phyloP scores from a whole-genome alignment of 2,113 vertebrate genomes.

The Nothocercus julius region DNA sequence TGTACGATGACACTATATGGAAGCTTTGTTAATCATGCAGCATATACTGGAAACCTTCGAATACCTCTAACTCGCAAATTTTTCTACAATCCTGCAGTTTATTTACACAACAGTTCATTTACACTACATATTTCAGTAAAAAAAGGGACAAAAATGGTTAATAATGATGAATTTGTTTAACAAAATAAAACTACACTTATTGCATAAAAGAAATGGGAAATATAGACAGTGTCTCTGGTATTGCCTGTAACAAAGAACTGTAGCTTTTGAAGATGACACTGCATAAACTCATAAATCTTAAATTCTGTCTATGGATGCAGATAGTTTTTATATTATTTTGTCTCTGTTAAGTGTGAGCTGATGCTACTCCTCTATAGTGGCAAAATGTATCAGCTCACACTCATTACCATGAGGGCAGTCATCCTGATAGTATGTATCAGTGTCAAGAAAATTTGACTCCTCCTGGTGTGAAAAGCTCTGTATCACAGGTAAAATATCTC shows the following conservation, averaged over 20 bases:
- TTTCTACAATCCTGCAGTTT: background rate
- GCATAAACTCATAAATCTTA: conserved; percentile 6
- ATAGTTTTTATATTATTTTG: conserved; percentile 18
- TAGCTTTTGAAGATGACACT: background rate
- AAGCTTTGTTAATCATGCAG: background rate
- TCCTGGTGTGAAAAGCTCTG: background rate
- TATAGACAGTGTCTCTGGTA: background rate
- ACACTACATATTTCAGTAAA: background rate
- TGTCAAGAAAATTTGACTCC: conserved; percentile 15
- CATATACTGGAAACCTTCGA: background rate
- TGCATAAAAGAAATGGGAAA: background rate
- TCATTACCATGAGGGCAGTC: conserved; percentile 22
- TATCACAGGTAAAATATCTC: conserved; percentile 42
- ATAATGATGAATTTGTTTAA: background rate
- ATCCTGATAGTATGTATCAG: conserved; percentile 22
- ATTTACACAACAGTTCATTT: background rate
- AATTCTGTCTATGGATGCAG: background rate
- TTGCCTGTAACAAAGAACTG: background rate
- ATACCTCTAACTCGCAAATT: background rate
- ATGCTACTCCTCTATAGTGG: conserved; percentile 30
- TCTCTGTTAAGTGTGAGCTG: conserved; percentile 42
- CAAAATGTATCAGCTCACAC: conserved; percentile 48
- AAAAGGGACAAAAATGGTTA: background rate
- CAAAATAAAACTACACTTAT: background rate
- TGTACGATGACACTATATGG: background rate